These are phyloP conservation scores for Trissolcus basalis DNA, from an alignment of 1,140 invertebrate species.

Conservation along the genomic window DNA sequence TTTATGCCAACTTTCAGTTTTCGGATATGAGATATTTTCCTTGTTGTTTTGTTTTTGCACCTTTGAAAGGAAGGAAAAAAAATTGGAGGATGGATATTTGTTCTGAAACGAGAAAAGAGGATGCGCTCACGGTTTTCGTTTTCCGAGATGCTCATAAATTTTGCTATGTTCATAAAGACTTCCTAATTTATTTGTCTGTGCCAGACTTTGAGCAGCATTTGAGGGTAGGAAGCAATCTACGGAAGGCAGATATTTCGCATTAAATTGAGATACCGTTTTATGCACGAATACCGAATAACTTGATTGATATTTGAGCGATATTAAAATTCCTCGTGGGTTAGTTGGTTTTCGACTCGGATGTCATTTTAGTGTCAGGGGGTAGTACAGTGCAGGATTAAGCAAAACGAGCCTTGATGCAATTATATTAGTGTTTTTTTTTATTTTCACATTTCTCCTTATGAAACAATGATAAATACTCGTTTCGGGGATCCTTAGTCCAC, in stretches of 20 bases:
- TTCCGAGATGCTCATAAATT: constrained; percentile 4
- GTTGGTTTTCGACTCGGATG: neutral
- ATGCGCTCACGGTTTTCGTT: constrained; percentile 7
- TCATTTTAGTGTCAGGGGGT: neutral
- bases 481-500: neutral
- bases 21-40: no score
- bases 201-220: constrained; percentile 2
- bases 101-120: neutral
- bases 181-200: constrained; percentile 24
- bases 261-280: constrained; percentile 22
- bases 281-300: constrained; percentile 6
- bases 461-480: constrained; percentile 29
- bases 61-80: no score
- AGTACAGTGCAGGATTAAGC: neutral
- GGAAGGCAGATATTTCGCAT: constrained; percentile 13
- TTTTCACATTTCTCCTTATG: constrained; percentile 15
- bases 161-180: constrained; percentile 7
- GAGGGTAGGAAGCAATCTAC: constrained; percentile 18
- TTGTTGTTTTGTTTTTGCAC: no score
- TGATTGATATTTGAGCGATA: constrained; percentile 3
- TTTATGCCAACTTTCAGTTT: no score
- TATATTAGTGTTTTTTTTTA: constrained; percentile 32
- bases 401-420: constrained; percentile 16
- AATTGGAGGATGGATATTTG: neutral
- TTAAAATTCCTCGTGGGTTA: constrained; percentile 17